phyloP scores from a whole-genome alignment of 53 echinoderm and acorn worm genomes.

The Temnopleurus reevesii region DNA sequence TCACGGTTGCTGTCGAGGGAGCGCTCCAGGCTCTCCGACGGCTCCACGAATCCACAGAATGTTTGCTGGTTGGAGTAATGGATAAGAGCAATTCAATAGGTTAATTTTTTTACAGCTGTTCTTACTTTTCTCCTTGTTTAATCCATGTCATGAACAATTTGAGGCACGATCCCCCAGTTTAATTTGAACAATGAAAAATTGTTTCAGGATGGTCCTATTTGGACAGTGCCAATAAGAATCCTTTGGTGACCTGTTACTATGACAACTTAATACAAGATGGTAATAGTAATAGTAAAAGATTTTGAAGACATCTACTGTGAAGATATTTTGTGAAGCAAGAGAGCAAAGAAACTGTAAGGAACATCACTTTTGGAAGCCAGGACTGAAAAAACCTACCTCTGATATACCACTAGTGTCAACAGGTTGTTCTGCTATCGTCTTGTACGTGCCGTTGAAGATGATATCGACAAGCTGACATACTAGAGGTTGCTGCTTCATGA shows the following conservation, averaged over 20 bases:
- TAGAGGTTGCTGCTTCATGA: slow-evolving; percentile 88
- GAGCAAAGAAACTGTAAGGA: background rate
- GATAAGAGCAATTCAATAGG: too few species aligned
- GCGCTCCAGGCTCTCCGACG: slow-evolving; percentile 81
- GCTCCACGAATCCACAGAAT: slow-evolving; percentile 85
- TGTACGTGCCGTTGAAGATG: slow-evolving; percentile 86
- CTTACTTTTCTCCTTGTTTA: too few species aligned
- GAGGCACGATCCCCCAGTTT: too few species aligned
- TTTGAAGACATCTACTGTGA: too few species aligned
- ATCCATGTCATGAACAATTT: too few species aligned
- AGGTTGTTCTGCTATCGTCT: slow-evolving; percentile 80
- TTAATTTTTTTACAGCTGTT: too few species aligned
- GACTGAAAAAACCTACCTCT: slow-evolving; percentile 58
- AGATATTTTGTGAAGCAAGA: background rate
- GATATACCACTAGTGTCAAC: slow-evolving; percentile 91
- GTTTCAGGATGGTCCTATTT: too few species aligned
- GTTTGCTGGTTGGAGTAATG: slow-evolving; percentile 9
- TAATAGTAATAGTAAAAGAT: too few species aligned
- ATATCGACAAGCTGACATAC: slow-evolving; percentile 88
- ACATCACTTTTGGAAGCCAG: background rate
- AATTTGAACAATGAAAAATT: too few species aligned
- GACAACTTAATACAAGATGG: too few species aligned
- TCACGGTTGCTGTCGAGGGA: slow-evolving; percentile 80
- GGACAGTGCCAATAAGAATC: too few species aligned
- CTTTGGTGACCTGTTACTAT: too few species aligned